These are phyloP conservation scores for Holocentrus rufus DNA, from an alignment of 2,797 vertebrate species.

Conservation along the genomic window DNA sequence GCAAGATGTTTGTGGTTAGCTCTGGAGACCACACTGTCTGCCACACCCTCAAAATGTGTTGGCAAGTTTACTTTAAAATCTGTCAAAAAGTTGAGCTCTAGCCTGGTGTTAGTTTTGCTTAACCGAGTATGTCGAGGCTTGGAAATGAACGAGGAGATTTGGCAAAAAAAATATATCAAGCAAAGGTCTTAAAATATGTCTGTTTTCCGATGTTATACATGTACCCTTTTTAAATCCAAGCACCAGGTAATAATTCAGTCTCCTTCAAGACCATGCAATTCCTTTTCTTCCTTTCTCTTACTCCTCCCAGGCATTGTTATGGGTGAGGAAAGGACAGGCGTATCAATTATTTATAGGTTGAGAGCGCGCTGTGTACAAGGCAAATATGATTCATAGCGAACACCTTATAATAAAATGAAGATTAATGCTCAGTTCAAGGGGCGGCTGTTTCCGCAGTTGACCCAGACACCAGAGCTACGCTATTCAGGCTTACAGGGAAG, in stretches of 20 bases:
- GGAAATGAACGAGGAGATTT: too few species aligned
- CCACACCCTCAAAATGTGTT: slow-evolving; percentile 26
- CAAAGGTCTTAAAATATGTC: background rate
- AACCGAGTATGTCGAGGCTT: background rate
- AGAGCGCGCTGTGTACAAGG: slow-evolving; percentile 18
- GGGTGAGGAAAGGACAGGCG: background rate
- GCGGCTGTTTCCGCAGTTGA: slow-evolving; percentile 33
- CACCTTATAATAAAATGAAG: slow-evolving; percentile 49
- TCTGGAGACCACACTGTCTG: slow-evolving; percentile 47
- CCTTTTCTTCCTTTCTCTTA: background rate
- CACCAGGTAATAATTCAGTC: background rate
- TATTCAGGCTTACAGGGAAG: slow-evolving; percentile 4
- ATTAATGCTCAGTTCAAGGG: slow-evolving; percentile 44
- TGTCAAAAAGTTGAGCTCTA: slow-evolving; percentile 18
- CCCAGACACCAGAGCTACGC: slow-evolving; percentile 26
- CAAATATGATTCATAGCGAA: slow-evolving; percentile 56
- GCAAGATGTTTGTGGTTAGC: slow-evolving; percentile 62
- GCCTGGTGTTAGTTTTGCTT: slow-evolving; percentile 13
- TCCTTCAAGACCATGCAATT: slow-evolving; percentile 18
- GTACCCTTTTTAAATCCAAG: background rate
- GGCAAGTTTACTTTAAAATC: slow-evolving; percentile 24
- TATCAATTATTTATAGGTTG: slow-evolving; percentile 52
- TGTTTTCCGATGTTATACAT: background rate
- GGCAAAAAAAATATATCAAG: background rate
- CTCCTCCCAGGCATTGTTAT: slow-evolving; percentile 12